Evolutionary conservation across 2,888 invertebrate species (phyloP).

Genomic region (Desoria tigrina): DNA sequence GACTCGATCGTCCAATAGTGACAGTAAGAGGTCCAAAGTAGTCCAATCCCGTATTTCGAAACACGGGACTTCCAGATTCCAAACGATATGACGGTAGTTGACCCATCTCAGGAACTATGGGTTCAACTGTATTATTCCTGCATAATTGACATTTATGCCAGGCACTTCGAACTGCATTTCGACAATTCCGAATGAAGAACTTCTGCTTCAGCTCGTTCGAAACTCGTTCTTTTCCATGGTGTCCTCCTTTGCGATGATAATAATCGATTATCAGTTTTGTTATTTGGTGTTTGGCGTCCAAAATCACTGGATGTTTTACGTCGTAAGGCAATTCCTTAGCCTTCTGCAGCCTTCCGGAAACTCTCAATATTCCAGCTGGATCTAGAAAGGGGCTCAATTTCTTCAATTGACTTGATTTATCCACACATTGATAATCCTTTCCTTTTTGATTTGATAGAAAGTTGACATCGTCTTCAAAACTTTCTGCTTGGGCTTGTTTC

Average conservation of each 20-base stretch:
- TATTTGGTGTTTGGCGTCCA: conserved; percentile 22
- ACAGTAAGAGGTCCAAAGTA: conserved; percentile 8
- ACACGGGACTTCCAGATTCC: neutral
- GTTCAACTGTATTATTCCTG: neutral
- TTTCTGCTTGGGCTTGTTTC: conserved; percentile 8
- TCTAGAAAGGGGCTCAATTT: conserved; percentile 17
- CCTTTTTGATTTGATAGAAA: neutral
- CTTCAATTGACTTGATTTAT: neutral
- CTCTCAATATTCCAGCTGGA: neutral
- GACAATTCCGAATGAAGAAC: conserved; percentile 18
- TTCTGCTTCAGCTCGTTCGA: conserved; percentile 18
- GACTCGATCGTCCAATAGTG: neutral
- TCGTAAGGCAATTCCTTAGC: neutral
- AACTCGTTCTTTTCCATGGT: conserved; percentile 26
- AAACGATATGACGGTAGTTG: neutral
- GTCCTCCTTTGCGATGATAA: conserved; percentile 14
- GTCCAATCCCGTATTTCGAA: neutral
- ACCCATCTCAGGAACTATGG: conserved; percentile 3
- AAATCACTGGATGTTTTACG: conserved; percentile 18
- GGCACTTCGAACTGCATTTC: conserved; percentile 20
- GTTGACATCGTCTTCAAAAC: conserved; percentile 23
- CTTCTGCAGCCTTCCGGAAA: conserved; percentile 1
- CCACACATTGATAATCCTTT: neutral
- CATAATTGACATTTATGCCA: conserved; percentile 22
- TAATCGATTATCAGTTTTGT: conserved; percentile 11